Evolutionary conservation across 2,888 invertebrate genomes (phyloP).

Genomic region (Andrena haemorrhoa): DNA sequence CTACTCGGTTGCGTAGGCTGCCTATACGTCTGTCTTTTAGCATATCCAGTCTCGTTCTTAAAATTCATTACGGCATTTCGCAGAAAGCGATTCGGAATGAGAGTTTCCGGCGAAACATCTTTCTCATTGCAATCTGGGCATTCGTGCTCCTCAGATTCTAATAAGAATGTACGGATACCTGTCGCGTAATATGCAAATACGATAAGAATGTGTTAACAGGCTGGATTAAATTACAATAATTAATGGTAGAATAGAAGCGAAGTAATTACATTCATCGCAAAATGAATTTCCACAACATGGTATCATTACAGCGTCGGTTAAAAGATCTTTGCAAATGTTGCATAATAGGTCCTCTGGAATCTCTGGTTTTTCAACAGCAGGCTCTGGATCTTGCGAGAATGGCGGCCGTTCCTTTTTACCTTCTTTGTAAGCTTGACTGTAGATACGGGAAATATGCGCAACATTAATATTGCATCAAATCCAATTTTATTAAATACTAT

Average conservation of each 20-base stretch:
- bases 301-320: slow-evolving; percentile 98
- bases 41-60: slow-evolving; percentile 96
- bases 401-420: slow-evolving; percentile 90
- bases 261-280: slow-evolving; percentile 97
- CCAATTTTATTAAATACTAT: not conserved
- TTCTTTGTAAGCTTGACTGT: slow-evolving; percentile 92
- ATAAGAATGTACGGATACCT: slow-evolving; percentile 94
- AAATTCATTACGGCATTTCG: slow-evolving; percentile 95
- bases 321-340: slow-evolving; percentile 95
- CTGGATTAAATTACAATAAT: not conserved
- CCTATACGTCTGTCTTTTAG: slow-evolving; percentile 85
- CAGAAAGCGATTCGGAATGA: slow-evolving; percentile 96
- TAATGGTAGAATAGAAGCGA: slow-evolving; percentile 36
- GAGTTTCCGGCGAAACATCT: slow-evolving; percentile 95
- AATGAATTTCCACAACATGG: slow-evolving; percentile 99
- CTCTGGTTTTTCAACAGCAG: slow-evolving; percentile 87
- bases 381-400: slow-evolving; percentile 87
- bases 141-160: slow-evolving; percentile 97
- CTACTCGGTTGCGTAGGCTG: slow-evolving; percentile 57
- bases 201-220: slow-evolving; percentile 15
- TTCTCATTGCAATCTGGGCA: slow-evolving; percentile 98
- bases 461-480: slow-evolving; percentile 3
- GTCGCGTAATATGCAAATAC: slow-evolving; percentile 62
- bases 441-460: slow-evolving; percentile 25
- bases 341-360: slow-evolving; percentile 97